Evolutionary conservation across 1,140 invertebrate genomes (phyloP).

Genomic region (Bombus affinis): DNA sequence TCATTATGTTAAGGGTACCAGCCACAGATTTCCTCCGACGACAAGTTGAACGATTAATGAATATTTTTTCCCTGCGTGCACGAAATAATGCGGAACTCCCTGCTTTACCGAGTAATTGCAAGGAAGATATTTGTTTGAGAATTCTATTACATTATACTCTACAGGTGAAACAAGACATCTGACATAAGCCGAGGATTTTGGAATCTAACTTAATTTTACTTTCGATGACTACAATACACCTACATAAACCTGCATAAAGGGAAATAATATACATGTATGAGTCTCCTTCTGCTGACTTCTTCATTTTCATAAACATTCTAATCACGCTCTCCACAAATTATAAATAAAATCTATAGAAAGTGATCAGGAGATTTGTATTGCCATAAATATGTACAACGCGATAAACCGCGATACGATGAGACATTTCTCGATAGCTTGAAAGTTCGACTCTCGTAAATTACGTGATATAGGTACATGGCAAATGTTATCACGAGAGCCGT

Average conservation of each 20-base stretch:
- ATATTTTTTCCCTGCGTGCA: slow-evolving; percentile 59
- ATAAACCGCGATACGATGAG: neutral
- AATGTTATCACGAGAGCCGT: slow-evolving; percentile 20
- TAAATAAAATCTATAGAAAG: neutral
- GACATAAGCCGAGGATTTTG: neutral
- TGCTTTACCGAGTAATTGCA: slow-evolving; percentile 30
- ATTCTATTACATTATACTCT: neutral
- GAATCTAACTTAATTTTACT: neutral
- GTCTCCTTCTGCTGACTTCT: neutral
- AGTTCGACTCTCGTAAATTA: slow-evolving; percentile 8
- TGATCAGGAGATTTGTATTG: neutral
- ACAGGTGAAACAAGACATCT: too few species aligned
- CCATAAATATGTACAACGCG: neutral
- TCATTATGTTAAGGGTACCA: slow-evolving; percentile 59
- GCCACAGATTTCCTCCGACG: slow-evolving; percentile 55
- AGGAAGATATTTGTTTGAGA: neutral
- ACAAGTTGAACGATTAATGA: slow-evolving; percentile 39
- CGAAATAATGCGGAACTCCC: slow-evolving; percentile 47
- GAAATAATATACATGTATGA: too few species aligned
- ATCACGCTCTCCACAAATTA: neutral
- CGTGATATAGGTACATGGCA: neutral
- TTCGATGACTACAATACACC: neutral
- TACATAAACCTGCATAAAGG: neutral
- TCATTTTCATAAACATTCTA: neutral
- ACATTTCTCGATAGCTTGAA: neutral